A percentile compares a stretch with the other conserved stretches of the same genome.
phyloP scores from a whole-genome alignment of 2,113 vertebrate genomes.

The Balaeniceps rex region DNA sequence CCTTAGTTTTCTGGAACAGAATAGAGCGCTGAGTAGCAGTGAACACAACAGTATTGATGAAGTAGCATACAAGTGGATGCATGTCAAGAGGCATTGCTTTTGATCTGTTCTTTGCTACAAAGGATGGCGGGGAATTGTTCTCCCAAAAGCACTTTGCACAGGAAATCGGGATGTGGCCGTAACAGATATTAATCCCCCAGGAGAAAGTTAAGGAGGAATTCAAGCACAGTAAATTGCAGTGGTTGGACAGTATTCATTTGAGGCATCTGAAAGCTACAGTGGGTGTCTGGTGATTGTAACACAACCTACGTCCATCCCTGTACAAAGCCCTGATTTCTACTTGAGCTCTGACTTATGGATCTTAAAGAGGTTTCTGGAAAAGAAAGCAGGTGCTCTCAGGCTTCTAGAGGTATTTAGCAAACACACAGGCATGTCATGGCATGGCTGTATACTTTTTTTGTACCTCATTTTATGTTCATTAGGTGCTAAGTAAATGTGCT shows the following conservation, averaged over 20 bases:
- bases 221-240: not conserved
- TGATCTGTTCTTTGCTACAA: slow-evolving; percentile 9
- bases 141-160: slow-evolving; percentile 59
- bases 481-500: not conserved
- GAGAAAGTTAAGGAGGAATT: slow-evolving; percentile 12
- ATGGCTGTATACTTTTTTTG: not conserved
- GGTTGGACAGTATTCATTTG: not conserved
- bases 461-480: not conserved
- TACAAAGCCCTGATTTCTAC: not conserved
- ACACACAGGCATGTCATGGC: not conserved
- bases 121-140: slow-evolving; percentile 38
- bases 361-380: not conserved
- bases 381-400: not conserved
- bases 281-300: not conserved
- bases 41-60: not conserved
- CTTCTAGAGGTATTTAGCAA: not conserved
- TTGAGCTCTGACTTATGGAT: not conserved
- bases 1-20: not conserved
- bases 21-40: not conserved
- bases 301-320: not conserved
- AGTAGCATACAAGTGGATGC: not conserved
- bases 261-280: not conserved
- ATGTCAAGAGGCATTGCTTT: not conserved
- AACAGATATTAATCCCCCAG: slow-evolving; percentile 49
- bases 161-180: slow-evolving; percentile 47